Base-by-base conservation (phyloP, 2,888 invertebrate genomes). In the Bombylius major region DNA sequence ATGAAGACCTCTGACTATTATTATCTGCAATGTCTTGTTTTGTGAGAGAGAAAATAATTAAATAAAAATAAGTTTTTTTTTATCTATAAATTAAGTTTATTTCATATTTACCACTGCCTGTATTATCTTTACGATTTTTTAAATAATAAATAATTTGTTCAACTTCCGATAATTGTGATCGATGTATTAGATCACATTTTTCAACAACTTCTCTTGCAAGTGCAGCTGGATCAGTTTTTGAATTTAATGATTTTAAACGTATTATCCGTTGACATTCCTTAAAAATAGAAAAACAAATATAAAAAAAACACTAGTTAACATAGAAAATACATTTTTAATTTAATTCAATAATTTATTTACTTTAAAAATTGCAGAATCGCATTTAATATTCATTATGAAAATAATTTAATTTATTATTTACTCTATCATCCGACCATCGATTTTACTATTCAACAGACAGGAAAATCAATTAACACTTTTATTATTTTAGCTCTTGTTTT, bases 91-190 rank as follows among this genome's bases (percentile, higher is more conserved):
- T 50, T 56, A 39, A 12, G 54, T 46, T 55, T 33, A 51, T 45
- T 44, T 50, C 6, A 36, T 36, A 13, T 45, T 51, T 51, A 69
- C 70, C 69, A 64, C 66, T 68, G 56, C 67, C 69, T 31, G 69
- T 62, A 62, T 70, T 72, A 52, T 81, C 78, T 71, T 84, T 84
- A 57, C 90, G 79, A 69, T 86, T 89, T 72, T 91, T 88, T 56
- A 94, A 77, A 73, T 92, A 93, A 71, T 84, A 87, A 66, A 94
- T 83, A 47, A 91, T 78, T 69, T 92, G 92, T 70, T 92, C 90
- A 31, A 94, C 87, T 76, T 94, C 92, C 13, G 82, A 81, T 50
- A 88, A 69, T 68, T 89, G 86, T 32, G 85, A 84, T 60, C 85
- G 84, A 69, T 90, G 89, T 65, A 94, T 90, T 58, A 92, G 76